phyloP scores from a whole-genome alignment of 1,140 invertebrate species.

The Bombyx mandarina region DNA sequence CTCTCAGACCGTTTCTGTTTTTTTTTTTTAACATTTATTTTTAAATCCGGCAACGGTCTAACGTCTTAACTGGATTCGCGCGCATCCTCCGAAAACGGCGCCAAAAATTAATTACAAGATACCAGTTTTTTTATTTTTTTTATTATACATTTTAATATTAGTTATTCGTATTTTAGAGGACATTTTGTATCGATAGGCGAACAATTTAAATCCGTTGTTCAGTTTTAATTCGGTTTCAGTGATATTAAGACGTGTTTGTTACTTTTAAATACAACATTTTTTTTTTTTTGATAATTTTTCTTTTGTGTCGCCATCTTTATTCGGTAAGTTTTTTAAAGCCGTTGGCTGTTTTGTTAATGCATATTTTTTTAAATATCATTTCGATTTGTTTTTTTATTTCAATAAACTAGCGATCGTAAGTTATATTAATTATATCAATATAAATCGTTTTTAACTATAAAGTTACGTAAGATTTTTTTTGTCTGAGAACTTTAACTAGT shows the following conservation, averaged over 20 bases:
- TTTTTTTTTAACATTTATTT: conserved; percentile 44
- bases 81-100: conserved; percentile 36
- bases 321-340: conserved; percentile 4
- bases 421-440: no score
- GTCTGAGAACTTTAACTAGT: no score
- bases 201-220: conserved; percentile 10
- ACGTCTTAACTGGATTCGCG: conserved; percentile 29
- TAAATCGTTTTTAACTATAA: neutral
- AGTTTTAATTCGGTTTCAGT: conserved; percentile 49
- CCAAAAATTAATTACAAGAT: conserved; percentile 32
- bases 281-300: neutral
- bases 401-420: no score
- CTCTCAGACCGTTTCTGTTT: conserved; percentile 22
- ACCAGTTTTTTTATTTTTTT: conserved; percentile 33
- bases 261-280: conserved; percentile 3
- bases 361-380: no score
- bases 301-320: neutral
- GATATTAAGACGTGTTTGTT: conserved; percentile 35
- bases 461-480: no score
- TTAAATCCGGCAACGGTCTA: conserved; percentile 54
- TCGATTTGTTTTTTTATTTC: no score
- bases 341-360: neutral
- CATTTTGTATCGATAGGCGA: conserved; percentile 1
- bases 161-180: conserved; percentile 2
- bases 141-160: no score